These are phyloP conservation scores for Xylota sylvarum DNA, from an alignment of 2,888 invertebrate genomes.

Conservation along the genomic window DNA sequence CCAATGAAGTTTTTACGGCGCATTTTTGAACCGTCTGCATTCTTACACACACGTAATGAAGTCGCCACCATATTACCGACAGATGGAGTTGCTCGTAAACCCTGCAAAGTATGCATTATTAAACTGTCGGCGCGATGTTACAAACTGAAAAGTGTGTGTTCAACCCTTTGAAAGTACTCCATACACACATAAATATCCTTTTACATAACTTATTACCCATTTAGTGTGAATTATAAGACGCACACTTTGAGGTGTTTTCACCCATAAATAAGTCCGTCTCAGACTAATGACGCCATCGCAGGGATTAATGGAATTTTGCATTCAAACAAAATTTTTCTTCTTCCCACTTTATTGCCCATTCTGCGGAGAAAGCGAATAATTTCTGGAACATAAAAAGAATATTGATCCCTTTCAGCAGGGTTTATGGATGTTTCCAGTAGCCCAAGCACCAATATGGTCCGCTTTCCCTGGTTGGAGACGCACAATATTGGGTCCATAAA, in stretches of 20 bases:
- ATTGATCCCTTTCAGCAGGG: conserved; percentile 11
- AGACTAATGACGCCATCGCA: background rate
- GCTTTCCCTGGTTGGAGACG: too few relatives aligned
- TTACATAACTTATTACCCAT: background rate
- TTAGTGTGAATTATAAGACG: conserved; percentile 2
- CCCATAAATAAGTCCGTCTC: background rate
- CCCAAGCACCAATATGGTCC: too few relatives aligned
- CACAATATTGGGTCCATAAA: background rate
- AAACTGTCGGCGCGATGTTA: background rate
- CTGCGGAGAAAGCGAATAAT: background rate
- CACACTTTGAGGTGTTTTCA: conserved; percentile 1
- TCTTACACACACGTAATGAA: background rate
- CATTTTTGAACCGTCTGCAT: background rate
- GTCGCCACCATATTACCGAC: background rate
- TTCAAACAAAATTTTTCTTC: background rate
- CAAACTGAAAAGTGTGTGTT: too few relatives aligned
- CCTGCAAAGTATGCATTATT: background rate
- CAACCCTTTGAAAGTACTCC: background rate
- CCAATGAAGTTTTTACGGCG: background rate
- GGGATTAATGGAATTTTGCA: background rate
- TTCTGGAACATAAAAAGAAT: background rate
- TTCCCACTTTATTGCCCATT: conserved; percentile 4
- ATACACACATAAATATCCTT: background rate
- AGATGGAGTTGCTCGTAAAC: background rate
- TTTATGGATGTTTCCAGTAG: background rate